phyloP scores from a whole-genome alignment of 2,888 invertebrate genomes.

The Acleris emargana region DNA sequence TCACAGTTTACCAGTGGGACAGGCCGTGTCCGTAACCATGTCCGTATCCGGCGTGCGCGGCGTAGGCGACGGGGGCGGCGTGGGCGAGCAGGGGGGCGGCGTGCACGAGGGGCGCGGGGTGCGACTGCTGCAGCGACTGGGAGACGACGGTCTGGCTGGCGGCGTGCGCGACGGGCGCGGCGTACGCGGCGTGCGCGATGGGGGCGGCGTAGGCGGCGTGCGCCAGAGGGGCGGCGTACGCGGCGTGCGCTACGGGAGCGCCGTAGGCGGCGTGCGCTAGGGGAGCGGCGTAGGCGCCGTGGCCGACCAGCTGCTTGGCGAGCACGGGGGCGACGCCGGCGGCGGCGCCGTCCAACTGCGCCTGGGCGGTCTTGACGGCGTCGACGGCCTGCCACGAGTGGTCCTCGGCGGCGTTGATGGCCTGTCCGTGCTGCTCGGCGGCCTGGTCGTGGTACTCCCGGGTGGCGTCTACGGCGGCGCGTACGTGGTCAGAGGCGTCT shows the following conservation, averaged over 20 bases:
- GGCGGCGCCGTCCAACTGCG: slow-evolving; percentile 75
- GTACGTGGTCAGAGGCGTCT: slow-evolving; percentile 74
- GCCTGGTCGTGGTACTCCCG: slow-evolving; percentile 78
- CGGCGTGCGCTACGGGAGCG: slow-evolving; percentile 40
- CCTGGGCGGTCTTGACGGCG: slow-evolving; percentile 73
- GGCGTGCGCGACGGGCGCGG: slow-evolving; percentile 27
- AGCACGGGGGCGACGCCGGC: slow-evolving; percentile 74
- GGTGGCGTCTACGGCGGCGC: slow-evolving; percentile 72
- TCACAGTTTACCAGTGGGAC: slow-evolving; percentile 41
- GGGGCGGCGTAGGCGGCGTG: slow-evolving; percentile 37
- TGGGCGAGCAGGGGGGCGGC: slow-evolving; percentile 33
- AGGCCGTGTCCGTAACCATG: slow-evolving; percentile 33
- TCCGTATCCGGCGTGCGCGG: slow-evolving; percentile 19
- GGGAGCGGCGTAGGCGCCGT: slow-evolving; percentile 45
- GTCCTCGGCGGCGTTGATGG: slow-evolving; percentile 77
- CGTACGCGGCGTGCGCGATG: slow-evolving; percentile 26
- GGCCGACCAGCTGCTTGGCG: slow-evolving; percentile 74
- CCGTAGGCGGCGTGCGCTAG: slow-evolving; percentile 41
- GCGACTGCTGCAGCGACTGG: slow-evolving; percentile 20
- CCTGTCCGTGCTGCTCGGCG: slow-evolving; percentile 72
- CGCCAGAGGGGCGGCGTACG: slow-evolving; percentile 40
- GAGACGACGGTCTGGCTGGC: slow-evolving; percentile 29
- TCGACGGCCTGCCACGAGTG: slow-evolving; percentile 78
- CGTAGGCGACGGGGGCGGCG: slow-evolving; percentile 38
- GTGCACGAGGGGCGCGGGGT: slow-evolving; percentile 29